Base-by-base conservation (phyloP, 2,797 vertebrate genomes). In the Schizopygopsis malacanthus region DNA sequence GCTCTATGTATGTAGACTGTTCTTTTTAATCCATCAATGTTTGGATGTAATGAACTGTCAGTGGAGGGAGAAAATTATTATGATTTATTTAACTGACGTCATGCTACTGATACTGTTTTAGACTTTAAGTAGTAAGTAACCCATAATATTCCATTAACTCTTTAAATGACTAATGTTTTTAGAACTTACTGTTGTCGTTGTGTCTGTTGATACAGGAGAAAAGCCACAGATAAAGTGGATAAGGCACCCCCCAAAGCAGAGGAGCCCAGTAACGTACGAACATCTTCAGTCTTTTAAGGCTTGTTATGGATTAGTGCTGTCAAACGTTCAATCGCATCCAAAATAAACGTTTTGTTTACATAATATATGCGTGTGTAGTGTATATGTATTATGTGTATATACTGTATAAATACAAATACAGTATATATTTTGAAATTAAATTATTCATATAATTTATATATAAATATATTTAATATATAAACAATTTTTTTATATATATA, bases 161-260 rank as follows among this genome's bases (percentile, higher is more conserved):
- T 28, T 75, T 73, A 52, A 75, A 52, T 75, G 15, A 28, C 25
- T 52, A 2, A 5, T 75, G n/a, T 50, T 50, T 47, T 18, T 0
- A 0, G 1, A 9, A 15, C 8, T 12, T 28, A 65, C 63, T 63
- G 10, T 73, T 77, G 28, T 25, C 4, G 25, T 6, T 0, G 1
- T 77, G 43, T 81, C 1, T 87, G 79, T 86, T 67, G 70, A 6
- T 85, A 75, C 86, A 96, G 96, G 94, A 95, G 94, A 88, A 96
- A 96, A 95, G 94, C 93, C 84, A 69, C 96, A 86, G 91, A 96
- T 90, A 93, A 93, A 81, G 95, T 85, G 54, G 95, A 94, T 79
- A 95, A 96, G 80, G 88, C 89, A 45, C 84, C 92, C 22, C 69
- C 87, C 16, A 96, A 95, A 87, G 43, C 91, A 81, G 94, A 93